These are phyloP conservation scores for Etheostoma spectabile DNA, from an alignment of 2,113 vertebrate species.

Conservation along the genomic window DNA sequence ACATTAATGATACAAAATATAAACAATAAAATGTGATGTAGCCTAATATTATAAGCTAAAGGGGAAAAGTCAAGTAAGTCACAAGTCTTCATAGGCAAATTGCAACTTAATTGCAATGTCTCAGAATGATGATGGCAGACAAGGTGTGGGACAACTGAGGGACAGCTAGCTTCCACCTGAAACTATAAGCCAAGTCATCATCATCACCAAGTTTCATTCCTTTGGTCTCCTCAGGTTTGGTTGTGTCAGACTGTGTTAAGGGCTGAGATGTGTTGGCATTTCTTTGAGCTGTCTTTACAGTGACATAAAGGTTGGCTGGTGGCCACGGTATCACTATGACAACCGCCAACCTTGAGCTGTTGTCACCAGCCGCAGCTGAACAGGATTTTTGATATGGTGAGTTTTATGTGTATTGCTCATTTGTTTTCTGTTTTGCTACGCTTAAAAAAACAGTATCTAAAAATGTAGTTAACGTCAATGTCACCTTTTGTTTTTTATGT, in stretches of 20 bases:
- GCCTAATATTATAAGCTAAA: not conserved
- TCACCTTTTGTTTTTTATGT: not conserved
- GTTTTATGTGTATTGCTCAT: not conserved
- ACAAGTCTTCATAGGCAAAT: not conserved
- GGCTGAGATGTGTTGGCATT: not conserved
- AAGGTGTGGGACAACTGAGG: not conserved
- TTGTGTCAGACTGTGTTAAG: not conserved
- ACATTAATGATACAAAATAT: not conserved
- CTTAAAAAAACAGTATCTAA: not conserved
- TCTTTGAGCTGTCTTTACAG: not conserved
- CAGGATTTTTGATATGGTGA: constrained; percentile 11
- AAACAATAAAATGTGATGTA: not conserved
- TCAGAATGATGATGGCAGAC: not conserved
- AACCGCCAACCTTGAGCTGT: constrained; percentile 7
- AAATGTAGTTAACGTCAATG: not conserved
- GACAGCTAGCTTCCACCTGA: not conserved
- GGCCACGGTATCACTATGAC: not conserved
- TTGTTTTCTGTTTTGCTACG: not conserved
- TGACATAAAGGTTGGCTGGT: not conserved
- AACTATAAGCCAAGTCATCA: not conserved
- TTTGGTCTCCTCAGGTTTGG: not conserved
- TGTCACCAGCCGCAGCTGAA: not conserved
- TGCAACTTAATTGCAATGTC: not conserved
- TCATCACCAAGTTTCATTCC: not conserved
- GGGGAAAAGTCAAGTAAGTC: too few species aligned